A percentile compares a stretch with the other conserved stretches of the same genome.
These are phyloP conservation scores for Cyclura pinguis DNA, from an alignment of 2,797 vertebrate species.

Conservation along the genomic window DNA sequence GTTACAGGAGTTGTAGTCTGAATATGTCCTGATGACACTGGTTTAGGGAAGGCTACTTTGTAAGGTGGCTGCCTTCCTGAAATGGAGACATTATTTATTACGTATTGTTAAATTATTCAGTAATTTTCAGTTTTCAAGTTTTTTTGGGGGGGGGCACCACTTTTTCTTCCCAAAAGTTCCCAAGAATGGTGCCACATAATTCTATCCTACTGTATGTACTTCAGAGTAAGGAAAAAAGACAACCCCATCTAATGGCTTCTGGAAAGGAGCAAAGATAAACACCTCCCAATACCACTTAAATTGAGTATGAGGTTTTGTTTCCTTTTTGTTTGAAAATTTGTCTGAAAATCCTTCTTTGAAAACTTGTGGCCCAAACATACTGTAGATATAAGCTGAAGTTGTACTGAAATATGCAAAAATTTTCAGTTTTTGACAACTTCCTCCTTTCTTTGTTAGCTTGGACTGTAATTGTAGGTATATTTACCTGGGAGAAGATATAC, in stretches of 20 bases:
- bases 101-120: background rate
- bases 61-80: no score
- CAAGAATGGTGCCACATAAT: background rate
- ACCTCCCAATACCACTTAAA: background rate
- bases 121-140: background rate
- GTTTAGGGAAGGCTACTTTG: background rate
- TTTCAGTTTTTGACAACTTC: background rate
- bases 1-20: no score
- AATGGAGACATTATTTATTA: no score
- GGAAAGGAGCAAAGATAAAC: background rate
- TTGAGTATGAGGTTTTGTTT: no score
- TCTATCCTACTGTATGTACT: background rate
- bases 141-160: background rate
- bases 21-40: no score
- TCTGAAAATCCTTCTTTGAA: background rate
- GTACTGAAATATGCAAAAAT: no score
- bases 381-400: no score
- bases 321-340: background rate
- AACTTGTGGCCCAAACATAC: no score
- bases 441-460: background rate
- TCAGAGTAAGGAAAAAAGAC: background rate
- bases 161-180: no score
- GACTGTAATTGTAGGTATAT: background rate
- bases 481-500: background rate
- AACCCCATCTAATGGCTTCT: background rate